Percentiles rank a stretch among this genome's conserved stretches.
Conservation (phyloP, 2,888 invertebrate species). For the Drosophila buzzatii region DNA sequence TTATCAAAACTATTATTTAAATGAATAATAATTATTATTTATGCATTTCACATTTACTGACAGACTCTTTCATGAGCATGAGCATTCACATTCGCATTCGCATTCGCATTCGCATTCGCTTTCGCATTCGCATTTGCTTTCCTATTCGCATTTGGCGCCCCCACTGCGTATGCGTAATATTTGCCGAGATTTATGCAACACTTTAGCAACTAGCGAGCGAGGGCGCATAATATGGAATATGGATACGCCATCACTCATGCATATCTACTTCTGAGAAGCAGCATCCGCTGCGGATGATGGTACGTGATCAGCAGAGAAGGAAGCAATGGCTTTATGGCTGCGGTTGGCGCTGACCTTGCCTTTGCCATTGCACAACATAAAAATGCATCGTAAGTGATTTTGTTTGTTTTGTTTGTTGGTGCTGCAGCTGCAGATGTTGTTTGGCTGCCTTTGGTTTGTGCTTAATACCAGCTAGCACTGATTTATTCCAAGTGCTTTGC, state of each 20-base stretch:
- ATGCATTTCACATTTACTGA: constrained; percentile 25
- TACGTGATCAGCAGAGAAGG: constrained; percentile 28
- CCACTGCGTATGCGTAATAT: constrained; percentile 58
- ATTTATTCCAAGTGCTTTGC: constrained; percentile 69
- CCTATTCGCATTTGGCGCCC: neutral
- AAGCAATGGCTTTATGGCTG: neutral
- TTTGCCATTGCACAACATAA: constrained; percentile 45
- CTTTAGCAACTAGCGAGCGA: neutral
- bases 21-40: constrained; percentile 52
- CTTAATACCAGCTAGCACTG: constrained; percentile 16
- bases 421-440: constrained; percentile 27
- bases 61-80: constrained; percentile 27
- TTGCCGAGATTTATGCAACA: constrained; percentile 64
- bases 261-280: constrained; percentile 26
- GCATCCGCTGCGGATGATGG: constrained; percentile 44
- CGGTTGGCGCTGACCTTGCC: constrained; percentile 62
- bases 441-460: constrained; percentile 14
- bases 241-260: constrained; percentile 56
- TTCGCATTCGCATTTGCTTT: constrained; percentile 9
- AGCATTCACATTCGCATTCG: neutral
- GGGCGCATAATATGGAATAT: constrained; percentile 38
- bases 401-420: constrained; percentile 15
- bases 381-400: constrained; percentile 40
- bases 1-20: constrained; percentile 50
- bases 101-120: constrained; percentile 2